Base-by-base conservation (phyloP, 35 echinoderm and acorn worm species). In the Apostichopus japonicus region DNA sequence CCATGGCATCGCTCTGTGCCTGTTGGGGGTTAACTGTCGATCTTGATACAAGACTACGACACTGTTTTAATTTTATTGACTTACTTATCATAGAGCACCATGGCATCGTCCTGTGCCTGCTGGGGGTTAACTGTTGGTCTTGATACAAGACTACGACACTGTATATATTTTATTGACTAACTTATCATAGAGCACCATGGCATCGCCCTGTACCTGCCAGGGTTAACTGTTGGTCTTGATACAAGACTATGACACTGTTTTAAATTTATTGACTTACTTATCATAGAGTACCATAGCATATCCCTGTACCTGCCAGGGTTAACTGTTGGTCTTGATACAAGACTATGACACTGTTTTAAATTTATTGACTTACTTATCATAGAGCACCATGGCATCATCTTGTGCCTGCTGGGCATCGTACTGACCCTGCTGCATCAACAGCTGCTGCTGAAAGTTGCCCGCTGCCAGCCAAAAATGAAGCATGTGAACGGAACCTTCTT, bases 231-330 rank as follows among this genome's bases (percentile, higher is more conserved):
- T 1, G 25, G 25, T 25, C 25, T 25, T 25, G 25, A 25, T 25
- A 25, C 25, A 25, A 25, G 25, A 25, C 25, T 25, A 25, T 1
- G 25, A 25, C 25, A 25, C 25, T 25, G 25, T 25, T 25, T 25
- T 25, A 25, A 25, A 1, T 25, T 25, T 1, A 25, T 57, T 33
- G 1, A 92, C 97, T 95, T 93, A 99, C 97, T 96, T 86, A 82
- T 99, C 97, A 95, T 99, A 99, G 25, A 99, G 91, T 91, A 99
- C 97, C 97, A 99, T 96, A 5, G 97, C 97, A 94, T 99, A 95
- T 86, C 88, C 95, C 91, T 99, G 97, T 53, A 95, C 97, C 92
- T 99, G 95, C 72, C 90, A 88, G 71, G 92, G 25, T 25, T 25
- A 25, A 25, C 25, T 25, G 25, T 25, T 1, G 25, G 25, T 25